Conservation (phyloP, 2,797 vertebrate genomes). For the Channa striata region DNA sequence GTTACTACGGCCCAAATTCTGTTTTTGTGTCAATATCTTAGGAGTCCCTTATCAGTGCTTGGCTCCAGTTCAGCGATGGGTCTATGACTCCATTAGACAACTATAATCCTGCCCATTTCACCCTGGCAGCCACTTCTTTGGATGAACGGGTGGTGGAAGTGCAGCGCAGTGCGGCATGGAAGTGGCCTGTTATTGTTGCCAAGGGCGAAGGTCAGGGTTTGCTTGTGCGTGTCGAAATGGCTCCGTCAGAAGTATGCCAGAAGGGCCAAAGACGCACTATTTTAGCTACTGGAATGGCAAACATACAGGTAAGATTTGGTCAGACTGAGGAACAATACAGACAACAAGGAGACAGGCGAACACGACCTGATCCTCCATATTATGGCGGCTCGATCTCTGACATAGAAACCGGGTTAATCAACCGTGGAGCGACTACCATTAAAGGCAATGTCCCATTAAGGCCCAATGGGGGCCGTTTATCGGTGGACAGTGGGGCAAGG, state of each 20-base stretch:
- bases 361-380: constrained; percentile 82
- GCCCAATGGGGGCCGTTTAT: constrained; percentile 81
- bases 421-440: constrained; percentile 85
- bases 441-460: constrained; percentile 80
- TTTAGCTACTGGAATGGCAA: constrained; percentile 87
- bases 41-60: constrained; percentile 94
- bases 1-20: constrained; percentile 10
- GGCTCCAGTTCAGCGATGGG: constrained; percentile 97
- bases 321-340: constrained; percentile 84
- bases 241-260: constrained; percentile 88
- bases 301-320: constrained; percentile 87
- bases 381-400: constrained; percentile 84
- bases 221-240: constrained; percentile 91
- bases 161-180: constrained; percentile 71
- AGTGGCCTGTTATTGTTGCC: constrained; percentile 87
- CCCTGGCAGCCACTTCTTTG: constrained; percentile 88
- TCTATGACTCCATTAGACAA: constrained; percentile 92
- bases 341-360: constrained; percentile 86
- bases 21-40: constrained; percentile 66
- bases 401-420: constrained; percentile 83
- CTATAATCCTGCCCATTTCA: constrained; percentile 90
- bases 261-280: constrained; percentile 88
- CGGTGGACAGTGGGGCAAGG: constrained; percentile 80
- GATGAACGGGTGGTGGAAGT: constrained; percentile 86
- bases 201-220: constrained; percentile 92